A percentile compares a stretch with the other conserved stretches of the same genome.
Evolutionary conservation across 2,113 vertebrate genomes (phyloP).

Genomic region (Albula goreensis): DNA sequence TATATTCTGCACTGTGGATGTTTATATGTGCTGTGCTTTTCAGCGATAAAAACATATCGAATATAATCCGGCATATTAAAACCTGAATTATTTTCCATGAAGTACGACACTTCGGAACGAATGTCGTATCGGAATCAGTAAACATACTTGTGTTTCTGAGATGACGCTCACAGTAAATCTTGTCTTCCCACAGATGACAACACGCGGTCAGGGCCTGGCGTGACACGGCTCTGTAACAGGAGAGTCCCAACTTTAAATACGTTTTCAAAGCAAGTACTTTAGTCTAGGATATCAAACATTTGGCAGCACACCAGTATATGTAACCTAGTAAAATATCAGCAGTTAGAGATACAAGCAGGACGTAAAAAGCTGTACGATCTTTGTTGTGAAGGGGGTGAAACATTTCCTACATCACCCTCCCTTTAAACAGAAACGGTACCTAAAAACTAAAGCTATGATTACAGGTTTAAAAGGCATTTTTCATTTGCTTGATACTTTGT

Average conservation of each 20-base stretch:
- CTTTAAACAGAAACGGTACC: not conserved
- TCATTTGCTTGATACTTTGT: constrained; percentile 61
- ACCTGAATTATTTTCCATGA: constrained; percentile 36
- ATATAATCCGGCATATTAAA: not conserved
- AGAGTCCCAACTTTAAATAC: constrained; percentile 50
- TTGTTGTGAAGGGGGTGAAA: constrained; percentile 20
- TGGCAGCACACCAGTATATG: constrained; percentile 57
- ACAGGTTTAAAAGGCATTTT: constrained; percentile 41
- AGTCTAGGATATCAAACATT: constrained; percentile 73
- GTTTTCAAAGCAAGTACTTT: constrained; percentile 63
- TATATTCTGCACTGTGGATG: not conserved
- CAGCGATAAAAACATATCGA: not conserved
- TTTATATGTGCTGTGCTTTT: not conserved
- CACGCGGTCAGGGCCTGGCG: constrained; percentile 45
- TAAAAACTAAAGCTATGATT: not conserved
- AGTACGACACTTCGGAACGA: constrained; percentile 47
- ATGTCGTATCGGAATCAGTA: constrained; percentile 45
- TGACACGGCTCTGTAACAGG: constrained; percentile 50
- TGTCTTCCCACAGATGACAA: constrained; percentile 57
- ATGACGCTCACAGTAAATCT: constrained; percentile 50
- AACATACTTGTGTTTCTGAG: constrained; percentile 22
- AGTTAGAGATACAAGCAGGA: constrained; percentile 32
- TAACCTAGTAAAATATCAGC: constrained; percentile 58
- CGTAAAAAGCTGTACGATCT: constrained; percentile 31
- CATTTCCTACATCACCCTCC: constrained; percentile 27